These are phyloP conservation scores for Copidosoma floridanum DNA, from an alignment of 1,140 invertebrate species.

Conservation along the genomic window DNA sequence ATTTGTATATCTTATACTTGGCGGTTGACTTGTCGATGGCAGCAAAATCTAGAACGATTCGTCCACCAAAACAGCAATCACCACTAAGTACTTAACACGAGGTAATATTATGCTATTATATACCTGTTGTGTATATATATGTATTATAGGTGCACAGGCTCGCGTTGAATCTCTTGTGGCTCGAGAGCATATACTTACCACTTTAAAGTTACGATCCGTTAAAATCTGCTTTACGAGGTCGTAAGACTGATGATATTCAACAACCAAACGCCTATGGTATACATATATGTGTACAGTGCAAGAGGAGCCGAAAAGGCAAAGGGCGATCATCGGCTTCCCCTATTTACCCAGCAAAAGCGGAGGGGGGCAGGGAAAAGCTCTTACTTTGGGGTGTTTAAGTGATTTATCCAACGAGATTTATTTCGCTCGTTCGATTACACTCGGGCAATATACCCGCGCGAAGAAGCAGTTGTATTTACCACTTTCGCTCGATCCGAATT, in stretches of 20 bases:
- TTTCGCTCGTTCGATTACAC: constrained; percentile 1
- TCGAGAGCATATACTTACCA: constrained; percentile 3
- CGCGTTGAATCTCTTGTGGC: too few species aligned
- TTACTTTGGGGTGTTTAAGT: constrained; percentile 11
- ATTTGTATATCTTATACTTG: too few species aligned
- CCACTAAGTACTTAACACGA: too few species aligned
- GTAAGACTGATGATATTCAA: constrained; percentile 33
- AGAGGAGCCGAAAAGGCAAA: too few species aligned
- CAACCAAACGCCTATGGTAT: too few species aligned
- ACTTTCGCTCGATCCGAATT: neutral
- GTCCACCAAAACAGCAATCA: too few species aligned
- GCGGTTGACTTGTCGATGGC: too few species aligned
- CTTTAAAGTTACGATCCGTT: constrained; percentile 41
- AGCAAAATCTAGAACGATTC: too few species aligned
- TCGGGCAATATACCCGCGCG: neutral
- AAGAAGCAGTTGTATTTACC: neutral
- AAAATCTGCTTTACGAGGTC: constrained; percentile 40
- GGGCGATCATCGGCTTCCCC: constrained; percentile 1
- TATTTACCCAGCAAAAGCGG: neutral
- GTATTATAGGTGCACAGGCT: too few species aligned
- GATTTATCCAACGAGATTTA: constrained; percentile 16
- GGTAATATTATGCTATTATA: neutral
- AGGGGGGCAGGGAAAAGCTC: constrained; percentile 12
- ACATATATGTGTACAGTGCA: too few species aligned
- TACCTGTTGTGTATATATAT: neutral